Conservation (phyloP, 92 coral and sea anemone species). For the Chrysogorgia sp. region DNA sequence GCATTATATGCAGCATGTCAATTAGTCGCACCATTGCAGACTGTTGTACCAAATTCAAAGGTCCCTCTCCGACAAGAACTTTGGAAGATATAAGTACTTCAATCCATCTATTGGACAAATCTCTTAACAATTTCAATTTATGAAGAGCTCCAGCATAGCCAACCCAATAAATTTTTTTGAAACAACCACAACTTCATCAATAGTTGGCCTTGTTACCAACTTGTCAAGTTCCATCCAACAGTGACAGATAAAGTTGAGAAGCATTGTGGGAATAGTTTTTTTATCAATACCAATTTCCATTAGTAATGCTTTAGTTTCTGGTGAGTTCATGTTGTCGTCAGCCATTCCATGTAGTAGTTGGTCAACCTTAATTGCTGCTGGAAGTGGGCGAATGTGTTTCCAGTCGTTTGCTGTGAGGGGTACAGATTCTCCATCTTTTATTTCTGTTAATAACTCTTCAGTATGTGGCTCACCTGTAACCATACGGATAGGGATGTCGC, state of each 20-base stretch:
- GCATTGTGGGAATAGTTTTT: conserved; percentile 4
- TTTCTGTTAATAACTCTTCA: not conserved
- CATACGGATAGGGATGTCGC: not conserved
- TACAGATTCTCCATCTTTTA: not conserved
- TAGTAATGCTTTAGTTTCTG: conserved; percentile 6
- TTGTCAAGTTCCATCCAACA: conserved; percentile 27
- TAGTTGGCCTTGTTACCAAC: conserved; percentile 1
- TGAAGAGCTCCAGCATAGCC: conserved; percentile 48
- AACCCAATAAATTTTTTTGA: conserved; percentile 39
- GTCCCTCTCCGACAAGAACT: not conserved
- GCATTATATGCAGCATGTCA: conserved; percentile 27
- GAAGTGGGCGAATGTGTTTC: conserved; percentile 23
- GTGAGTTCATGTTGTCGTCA: conserved; percentile 15
- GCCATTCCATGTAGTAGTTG: not conserved
- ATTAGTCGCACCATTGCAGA: conserved; percentile 37
- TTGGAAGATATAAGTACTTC: conserved; percentile 31
- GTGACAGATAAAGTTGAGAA: not conserved
- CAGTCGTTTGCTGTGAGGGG: conserved; percentile 5
- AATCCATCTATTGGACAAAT: conserved; percentile 26
- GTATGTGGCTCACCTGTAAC: not conserved
- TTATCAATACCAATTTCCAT: conserved; percentile 13
- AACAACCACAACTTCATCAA: conserved; percentile 23
- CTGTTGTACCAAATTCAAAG: not conserved
- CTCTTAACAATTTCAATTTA: conserved; percentile 29
- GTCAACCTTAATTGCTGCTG: conserved; percentile 16